Conservation (phyloP, 2,888 invertebrate species). For the Tromatobia lineatoria region DNA sequence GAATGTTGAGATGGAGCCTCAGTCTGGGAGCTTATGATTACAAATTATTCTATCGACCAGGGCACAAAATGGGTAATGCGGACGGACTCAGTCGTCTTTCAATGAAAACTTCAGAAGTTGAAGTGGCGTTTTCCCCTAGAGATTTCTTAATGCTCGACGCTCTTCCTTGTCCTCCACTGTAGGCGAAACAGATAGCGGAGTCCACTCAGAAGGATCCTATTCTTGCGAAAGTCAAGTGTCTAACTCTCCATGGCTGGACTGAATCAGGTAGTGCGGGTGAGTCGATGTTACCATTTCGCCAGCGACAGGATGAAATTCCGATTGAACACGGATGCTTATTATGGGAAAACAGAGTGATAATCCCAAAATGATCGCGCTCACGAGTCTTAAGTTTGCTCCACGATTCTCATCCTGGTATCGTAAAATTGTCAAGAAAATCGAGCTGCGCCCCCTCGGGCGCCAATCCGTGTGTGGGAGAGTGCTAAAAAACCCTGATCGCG, state of each 20-base stretch:
- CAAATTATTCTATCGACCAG: too few species aligned
- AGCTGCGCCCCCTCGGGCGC: slow-evolving; percentile 63
- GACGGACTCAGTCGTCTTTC: too few species aligned
- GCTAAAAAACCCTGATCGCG: slow-evolving; percentile 52
- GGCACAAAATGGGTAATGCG: too few species aligned
- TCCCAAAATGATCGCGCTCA: neutral
- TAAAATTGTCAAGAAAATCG: slow-evolving; percentile 16
- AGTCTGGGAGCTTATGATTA: too few species aligned
- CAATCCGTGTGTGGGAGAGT: slow-evolving; percentile 67
- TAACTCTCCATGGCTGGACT: slow-evolving; percentile 39
- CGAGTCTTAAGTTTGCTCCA: slow-evolving; percentile 18
- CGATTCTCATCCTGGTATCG: slow-evolving; percentile 9
- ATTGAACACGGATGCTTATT: slow-evolving; percentile 10
- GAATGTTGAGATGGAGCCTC: too few species aligned
- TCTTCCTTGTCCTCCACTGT: too few species aligned
- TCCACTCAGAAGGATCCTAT: too few species aligned
- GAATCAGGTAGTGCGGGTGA: neutral
- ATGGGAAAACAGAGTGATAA: slow-evolving; percentile 29
- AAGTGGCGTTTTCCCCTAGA: too few species aligned
- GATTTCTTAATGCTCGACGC: too few species aligned
- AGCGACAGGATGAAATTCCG: slow-evolving; percentile 13
- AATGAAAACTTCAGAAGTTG: too few species aligned
- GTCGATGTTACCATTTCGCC: slow-evolving; percentile 45
- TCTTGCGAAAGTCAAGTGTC: too few species aligned
- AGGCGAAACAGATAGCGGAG: too few species aligned